Base-by-base conservation (phyloP, 2,797 vertebrate genomes). In the Hydrocynus forskahlii region DNA sequence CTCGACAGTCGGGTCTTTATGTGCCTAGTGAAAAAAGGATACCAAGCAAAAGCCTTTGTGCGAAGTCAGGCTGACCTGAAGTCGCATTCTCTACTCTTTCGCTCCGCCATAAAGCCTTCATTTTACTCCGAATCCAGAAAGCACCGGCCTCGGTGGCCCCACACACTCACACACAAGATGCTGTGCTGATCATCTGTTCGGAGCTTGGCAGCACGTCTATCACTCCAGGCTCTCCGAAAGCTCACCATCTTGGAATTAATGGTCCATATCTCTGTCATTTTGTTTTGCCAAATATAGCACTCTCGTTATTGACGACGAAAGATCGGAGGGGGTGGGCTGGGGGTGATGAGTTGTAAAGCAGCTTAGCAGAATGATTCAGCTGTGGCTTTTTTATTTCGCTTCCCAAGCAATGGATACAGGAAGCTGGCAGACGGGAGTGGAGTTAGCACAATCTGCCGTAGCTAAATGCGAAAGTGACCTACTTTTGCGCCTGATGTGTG, bases 401-500 rank as follows among this genome's bases (percentile, higher is more conserved):
- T 89, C 86, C 82, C 81, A 60, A 76, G 35, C 60, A 86, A 72
- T 85, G 89, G 88, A 88, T 87, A 89, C 80, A 86, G 90, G 88
- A 87, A 88, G 87, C 88, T 72, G 68, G 73, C 73, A 78, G 45
- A 29, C 79, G 45, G 63, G 48, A 55, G 72, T n/a, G 76, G 87
- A 92, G 86, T 69, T 89, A 83, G 83, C 86, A 79, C 89, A 91
- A 88, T 93, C 88, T 91, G 89, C 83, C 89, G 67, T 75, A 86
- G 89, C 89, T 91, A 88, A 83, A 88, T 91, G 89, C 87, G 87
- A 90, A 91, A 91, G 90, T 92, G 93, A 95, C 93, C 93, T 93
- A 94, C 89, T 93, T 94, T 91, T 90, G 92, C 91, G 86, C 19
- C 40, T 75, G 63, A 13, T 23, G 54, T 25, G 60, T 80, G 67